Evolutionary conservation across 2,888 invertebrate genomes (phyloP).

Genomic region (Synergus umbraculus): DNA sequence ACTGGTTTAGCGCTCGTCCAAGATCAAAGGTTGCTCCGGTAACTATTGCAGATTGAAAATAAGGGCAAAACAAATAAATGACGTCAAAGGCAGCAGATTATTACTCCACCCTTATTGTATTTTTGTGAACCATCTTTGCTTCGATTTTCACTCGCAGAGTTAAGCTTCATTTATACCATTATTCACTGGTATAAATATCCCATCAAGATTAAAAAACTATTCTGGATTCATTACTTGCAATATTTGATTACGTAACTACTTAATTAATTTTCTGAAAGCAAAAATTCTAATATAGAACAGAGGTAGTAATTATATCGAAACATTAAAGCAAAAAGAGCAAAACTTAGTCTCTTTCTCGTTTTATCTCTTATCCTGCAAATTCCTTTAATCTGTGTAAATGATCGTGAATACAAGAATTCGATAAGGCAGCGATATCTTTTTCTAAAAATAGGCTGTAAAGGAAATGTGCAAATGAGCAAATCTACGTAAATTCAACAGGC

Average conservation of each 20-base stretch:
- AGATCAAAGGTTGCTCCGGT: constrained; percentile 33
- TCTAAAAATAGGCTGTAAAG: constrained; percentile 28
- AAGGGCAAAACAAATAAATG: constrained; percentile 28
- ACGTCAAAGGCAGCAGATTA: constrained; percentile 35
- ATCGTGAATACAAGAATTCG: constrained; percentile 22
- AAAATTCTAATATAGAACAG: too few species aligned
- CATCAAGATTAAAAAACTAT: too few species aligned
- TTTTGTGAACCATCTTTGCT: neutral
- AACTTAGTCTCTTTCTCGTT: neutral
- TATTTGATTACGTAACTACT: too few species aligned
- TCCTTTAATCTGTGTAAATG: constrained; percentile 22
- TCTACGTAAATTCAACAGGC: constrained; percentile 30
- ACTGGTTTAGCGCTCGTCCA: constrained; percentile 9
- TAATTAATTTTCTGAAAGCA: too few species aligned
- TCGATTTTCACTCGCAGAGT: neutral
- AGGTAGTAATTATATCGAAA: too few species aligned
- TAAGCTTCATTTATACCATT: constrained; percentile 9
- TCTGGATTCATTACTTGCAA: too few species aligned
- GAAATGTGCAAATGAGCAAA: constrained; percentile 27
- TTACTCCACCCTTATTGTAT: neutral
- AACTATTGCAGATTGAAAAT: constrained; percentile 27
- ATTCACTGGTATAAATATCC: too few species aligned
- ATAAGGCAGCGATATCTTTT: constrained; percentile 18
- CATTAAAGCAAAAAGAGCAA: too few species aligned
- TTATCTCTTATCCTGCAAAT: neutral